These are phyloP conservation scores for Cephus nigrinus DNA, from an alignment of 2,888 invertebrate species.

Conservation along the genomic window DNA sequence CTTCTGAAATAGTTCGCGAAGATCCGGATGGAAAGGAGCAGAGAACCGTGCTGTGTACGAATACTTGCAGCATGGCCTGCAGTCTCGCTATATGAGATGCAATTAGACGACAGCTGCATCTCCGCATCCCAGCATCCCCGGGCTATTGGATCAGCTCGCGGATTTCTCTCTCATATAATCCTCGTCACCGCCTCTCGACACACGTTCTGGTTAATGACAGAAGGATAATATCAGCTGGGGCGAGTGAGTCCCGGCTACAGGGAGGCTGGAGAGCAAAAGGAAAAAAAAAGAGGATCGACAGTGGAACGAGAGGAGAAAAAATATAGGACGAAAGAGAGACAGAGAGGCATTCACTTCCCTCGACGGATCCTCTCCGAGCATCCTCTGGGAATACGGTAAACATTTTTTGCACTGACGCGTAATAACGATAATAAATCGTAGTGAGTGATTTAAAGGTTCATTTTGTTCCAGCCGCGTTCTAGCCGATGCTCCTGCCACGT, in stretches of 20 bases:
- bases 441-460: constrained; percentile 36
- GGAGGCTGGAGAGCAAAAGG: neutral
- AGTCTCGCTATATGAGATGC: constrained; percentile 46
- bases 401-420: constrained; percentile 32
- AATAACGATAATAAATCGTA: constrained; percentile 45
- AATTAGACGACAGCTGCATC: constrained; percentile 36
- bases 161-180: constrained; percentile 11
- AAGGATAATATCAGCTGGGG: constrained; percentile 14
- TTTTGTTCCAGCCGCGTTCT: neutral
- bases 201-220: constrained; percentile 15
- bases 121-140: neutral
- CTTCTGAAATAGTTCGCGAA: constrained; percentile 40
- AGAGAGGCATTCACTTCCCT: constrained; percentile 39
- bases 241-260: neutral
- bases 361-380: constrained; percentile 35
- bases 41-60: neutral
- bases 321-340: constrained; percentile 17
- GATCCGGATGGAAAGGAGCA: neutral
- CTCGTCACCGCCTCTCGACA: constrained; percentile 12
- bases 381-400: constrained; percentile 9
- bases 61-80: constrained; percentile 19
- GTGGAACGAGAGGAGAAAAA: neutral
- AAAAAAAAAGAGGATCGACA: neutral
- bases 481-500: neutral
- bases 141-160: neutral